Evolutionary conservation across 2,113 vertebrate species (phyloP).

Genomic region (Panurus biarmicus): DNA sequence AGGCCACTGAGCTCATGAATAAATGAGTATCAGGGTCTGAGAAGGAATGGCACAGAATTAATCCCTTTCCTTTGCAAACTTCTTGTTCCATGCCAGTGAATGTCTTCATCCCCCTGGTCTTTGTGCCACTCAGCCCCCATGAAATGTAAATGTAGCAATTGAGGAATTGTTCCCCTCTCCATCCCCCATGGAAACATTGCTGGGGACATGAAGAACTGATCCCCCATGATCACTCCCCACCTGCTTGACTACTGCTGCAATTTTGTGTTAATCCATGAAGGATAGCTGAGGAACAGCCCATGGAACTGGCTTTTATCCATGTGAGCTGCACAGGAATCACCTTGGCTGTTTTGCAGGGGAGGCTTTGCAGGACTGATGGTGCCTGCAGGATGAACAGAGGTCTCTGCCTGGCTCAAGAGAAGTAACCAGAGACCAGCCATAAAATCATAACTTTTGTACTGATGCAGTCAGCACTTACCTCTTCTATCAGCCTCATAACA

Average conservation of each 20-base stretch:
- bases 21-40: background rate
- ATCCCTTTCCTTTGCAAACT: background rate
- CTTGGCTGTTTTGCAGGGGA: background rate
- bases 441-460: background rate
- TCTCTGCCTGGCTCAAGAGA: background rate
- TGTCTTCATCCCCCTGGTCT: background rate
- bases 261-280: background rate
- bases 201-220: background rate
- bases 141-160: background rate
- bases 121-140: background rate
- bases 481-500: slow-evolving; percentile 57
- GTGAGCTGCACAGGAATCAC: background rate
- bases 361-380: background rate
- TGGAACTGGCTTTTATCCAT: background rate
- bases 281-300: background rate
- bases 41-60: background rate
- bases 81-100: background rate
- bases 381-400: background rate
- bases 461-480: background rate
- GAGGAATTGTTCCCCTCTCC: background rate
- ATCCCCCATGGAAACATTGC: background rate
- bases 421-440: background rate
- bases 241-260: background rate
- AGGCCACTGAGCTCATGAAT: background rate
- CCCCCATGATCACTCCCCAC: background rate